Base-by-base conservation (phyloP, 1,140 invertebrate species). In the Neodiprion lecontei region DNA sequence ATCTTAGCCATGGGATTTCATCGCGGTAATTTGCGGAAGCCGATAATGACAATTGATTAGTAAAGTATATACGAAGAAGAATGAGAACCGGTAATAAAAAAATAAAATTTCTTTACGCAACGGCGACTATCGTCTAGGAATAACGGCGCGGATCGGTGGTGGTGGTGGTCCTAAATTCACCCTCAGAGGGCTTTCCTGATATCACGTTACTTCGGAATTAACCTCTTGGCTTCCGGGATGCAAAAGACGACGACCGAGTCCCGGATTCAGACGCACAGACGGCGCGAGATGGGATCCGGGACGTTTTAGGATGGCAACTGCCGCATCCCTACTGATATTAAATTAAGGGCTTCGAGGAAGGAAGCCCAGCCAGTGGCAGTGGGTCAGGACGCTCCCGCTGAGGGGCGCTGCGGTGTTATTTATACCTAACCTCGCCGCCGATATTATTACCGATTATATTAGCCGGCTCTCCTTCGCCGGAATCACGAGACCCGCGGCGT, bases 1-100 rank as follows among this genome's bases (percentile, higher is more conserved):
- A 83, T 83, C 82, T 80, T 80, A 61, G 11, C 53, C 53, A 9
- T 17, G 53, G 28, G 28, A 40, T 40, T 40, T 40, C 28, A 40
- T 40, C 28, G 2, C 28, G 2, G 28, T 40, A 40, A 40, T 40
- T 40, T 5, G 28, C 28, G 28, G 28, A 40, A 5, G 28, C 28
- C 28, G 28, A 40, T 3, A 40, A 40, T 40, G 28, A 40, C 28
- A 40, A 40, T 21, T 21, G 17, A 21, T 40, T 40, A 40, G 28
- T 5, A 40, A 40, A 40, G 28, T 40, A 40, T 40, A 40, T 40
- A 1, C 2, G 28, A 40, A 40, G 28, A 40, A 40, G 28, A 40
- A 40, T 40, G 28, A 40, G 28, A 40, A 40, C 28, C 28, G 5
- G 28, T 21, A 40, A 40, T 40, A 40, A 5, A 40, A 40, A 40